A percentile compares a stretch with the other conserved stretches of the same genome.
These are phyloP conservation scores for Eupithecia insigniata DNA, from an alignment of 2,888 invertebrate genomes.

Conservation along the genomic window DNA sequence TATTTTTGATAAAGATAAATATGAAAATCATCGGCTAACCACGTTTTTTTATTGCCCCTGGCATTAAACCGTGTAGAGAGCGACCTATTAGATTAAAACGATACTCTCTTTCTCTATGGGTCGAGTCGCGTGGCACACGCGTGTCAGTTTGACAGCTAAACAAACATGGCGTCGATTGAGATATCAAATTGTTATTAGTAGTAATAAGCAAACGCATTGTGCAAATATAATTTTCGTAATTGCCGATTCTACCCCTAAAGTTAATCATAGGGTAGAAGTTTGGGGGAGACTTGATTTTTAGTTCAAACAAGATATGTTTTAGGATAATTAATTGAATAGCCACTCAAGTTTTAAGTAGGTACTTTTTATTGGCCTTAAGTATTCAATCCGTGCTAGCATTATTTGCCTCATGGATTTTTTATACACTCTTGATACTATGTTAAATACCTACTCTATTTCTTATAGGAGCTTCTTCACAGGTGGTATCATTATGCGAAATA, in stretches of 20 bases:
- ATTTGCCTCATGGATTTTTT: too few species aligned
- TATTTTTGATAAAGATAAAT: conserved; percentile 62
- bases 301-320: conserved; percentile 51
- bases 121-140: conserved; percentile 68
- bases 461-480: too few species aligned
- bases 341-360: background rate
- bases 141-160: conserved; percentile 77
- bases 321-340: conserved; percentile 41
- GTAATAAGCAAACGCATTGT: conserved; percentile 72
- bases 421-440: too few species aligned
- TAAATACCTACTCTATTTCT: too few species aligned
- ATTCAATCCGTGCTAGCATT: too few species aligned
- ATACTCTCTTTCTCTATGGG: conserved; percentile 53
- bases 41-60: conserved; percentile 52
- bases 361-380: too few species aligned
- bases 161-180: conserved; percentile 78
- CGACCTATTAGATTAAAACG: conserved; percentile 72
- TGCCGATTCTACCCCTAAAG: conserved; percentile 64
- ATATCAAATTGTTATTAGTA: conserved; percentile 80
- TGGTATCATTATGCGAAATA: too few species aligned
- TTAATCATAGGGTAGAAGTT: conserved; percentile 51
- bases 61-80: conserved; percentile 55
- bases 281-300: conserved; percentile 60
- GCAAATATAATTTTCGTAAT: conserved; percentile 81
- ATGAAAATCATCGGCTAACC: conserved; percentile 50